Base-by-base conservation (phyloP, 2,888 invertebrate genomes). In the Notocelia uddmanniana region DNA sequence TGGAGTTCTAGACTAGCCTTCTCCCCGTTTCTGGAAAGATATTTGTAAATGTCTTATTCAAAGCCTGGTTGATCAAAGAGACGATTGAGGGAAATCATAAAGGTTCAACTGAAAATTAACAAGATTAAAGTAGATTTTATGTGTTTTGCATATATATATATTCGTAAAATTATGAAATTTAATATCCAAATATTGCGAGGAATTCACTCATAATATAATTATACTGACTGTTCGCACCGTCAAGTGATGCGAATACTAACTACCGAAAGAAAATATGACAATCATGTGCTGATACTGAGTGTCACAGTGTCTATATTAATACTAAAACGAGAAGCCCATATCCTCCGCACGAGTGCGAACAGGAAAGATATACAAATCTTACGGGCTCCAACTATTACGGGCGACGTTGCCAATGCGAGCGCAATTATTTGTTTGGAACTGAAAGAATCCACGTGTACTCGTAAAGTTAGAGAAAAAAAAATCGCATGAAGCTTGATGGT, bases 371-470 rank as follows among this genome's bases (percentile, higher is more conserved):
- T 66, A 66, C 52, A 64, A 41, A 45, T 62, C 54, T 54, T 54
- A 68, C n/a, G n/a, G n/a, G 68, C 59, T 48, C 60, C 34, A 45
- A 37, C 64, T 66, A 52, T 55, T 19, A 55, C 41, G 15, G 58
- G 71, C 71, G 74, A 68, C 73, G 74, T 75, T 73, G 74, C 74
- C 73, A 75, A 75, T 71, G 50, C 63, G 73, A 69, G 48, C 73
- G 66, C 60, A 73, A 73, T 73, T 68, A 68, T 73, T 67, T 66
- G 60, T 66, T 73, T 41, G 52, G 52, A 41, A 57, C 41, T 66
- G 48, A 69, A 72, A 52, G 54, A 67, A 23, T 50, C 31, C 70
- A 66, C 70, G 70, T 66, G 70, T n/a, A n/a, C n/a, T n/a, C n/a
- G n/a, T 70, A 45, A 9, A n/a, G 45, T 55, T 69, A 13, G 15